Evolutionary conservation across 2,113 vertebrate species (phyloP), one percentile per base, ranked within the genome.

Genomic region (Procavia capensis): DNA sequence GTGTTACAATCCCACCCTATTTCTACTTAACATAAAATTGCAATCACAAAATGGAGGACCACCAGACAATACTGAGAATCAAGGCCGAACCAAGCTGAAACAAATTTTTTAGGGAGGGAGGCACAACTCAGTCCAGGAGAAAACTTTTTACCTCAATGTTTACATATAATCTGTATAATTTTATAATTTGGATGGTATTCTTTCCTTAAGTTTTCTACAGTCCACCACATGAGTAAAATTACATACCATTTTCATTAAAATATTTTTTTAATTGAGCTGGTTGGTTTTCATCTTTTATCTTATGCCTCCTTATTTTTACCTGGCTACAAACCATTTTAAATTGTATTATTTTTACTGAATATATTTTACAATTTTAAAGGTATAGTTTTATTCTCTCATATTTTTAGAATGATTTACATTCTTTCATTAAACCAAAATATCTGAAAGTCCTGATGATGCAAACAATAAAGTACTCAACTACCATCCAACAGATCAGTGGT

Each of bases 61-160:
- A n/a, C n/a, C n/a, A n/a, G n/a, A n/a, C n/a, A n/a, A n/a, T n/a
- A n/a, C n/a, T n/a, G n/a, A n/a, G n/a, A n/a, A n/a, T n/a, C n/a
- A n/a, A n/a, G n/a, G n/a, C n/a, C n/a, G n/a, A n/a, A n/a, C n/a
- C n/a, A n/a, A n/a, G n/a, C n/a, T n/a, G n/a, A n/a, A n/a, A n/a
- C n/a, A n/a, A n/a, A n/a, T n/a, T n/a, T n/a, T n/a, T n/a, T n/a
- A n/a, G n/a, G n/a, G n/a, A n/a, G n/a, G n/a, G n/a, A n/a, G n/a
- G n/a, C n/a, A n/a, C n/a, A n/a, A n/a, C n/a, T n/a, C n/a, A n/a
- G n/a, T n/a, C n/a, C n/a, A n/a, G n/a, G n/a, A n/a, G n/a, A n/a
- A n/a, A n/a, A n/a, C n/a, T 84, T 90, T 94, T 93, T 41, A 64
- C 10, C n/a, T 54, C 43, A 84, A 66, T 16, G 86, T 85, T 93